phyloP scores from a whole-genome alignment of 2,113 vertebrate species.

The Scartelaos histophorus region DNA sequence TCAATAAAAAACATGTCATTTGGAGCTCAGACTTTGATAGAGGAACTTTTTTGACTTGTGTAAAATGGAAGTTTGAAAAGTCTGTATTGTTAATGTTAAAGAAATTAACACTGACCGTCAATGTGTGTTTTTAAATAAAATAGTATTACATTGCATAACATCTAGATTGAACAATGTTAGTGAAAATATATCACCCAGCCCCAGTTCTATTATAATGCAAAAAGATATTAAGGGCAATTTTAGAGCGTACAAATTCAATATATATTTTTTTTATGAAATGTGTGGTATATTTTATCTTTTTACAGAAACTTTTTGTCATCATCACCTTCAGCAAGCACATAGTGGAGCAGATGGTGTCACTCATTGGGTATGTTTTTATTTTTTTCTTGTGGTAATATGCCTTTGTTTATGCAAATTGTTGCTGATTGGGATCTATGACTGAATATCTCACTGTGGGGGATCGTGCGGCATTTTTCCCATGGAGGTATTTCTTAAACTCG shows the following conservation, averaged over 20 bases:
- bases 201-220: too few relatives aligned
- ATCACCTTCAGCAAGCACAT: slow-evolving; percentile 99
- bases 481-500: slow-evolving; percentile 23
- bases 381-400: slow-evolving; percentile 14
- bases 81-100: too few relatives aligned
- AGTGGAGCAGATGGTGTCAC: slow-evolving; percentile 98
- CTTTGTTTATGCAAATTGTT: slow-evolving; percentile 34
- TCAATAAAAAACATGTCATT: too few relatives aligned
- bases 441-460: slow-evolving; percentile 23
- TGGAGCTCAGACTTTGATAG: too few relatives aligned
- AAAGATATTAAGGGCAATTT: too few relatives aligned
- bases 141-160: too few relatives aligned
- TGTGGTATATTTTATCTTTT: slow-evolving; percentile 9
- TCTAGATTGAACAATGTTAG: too few relatives aligned
- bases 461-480: slow-evolving; percentile 12
- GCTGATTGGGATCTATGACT: slow-evolving; percentile 26
- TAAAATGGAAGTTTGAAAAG: too few relatives aligned
- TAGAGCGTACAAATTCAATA: not conserved
- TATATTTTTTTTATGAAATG: not conserved
- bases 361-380: slow-evolving; percentile 90
- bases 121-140: too few relatives aligned
- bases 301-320: slow-evolving; percentile 98
- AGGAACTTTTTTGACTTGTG: too few relatives aligned
- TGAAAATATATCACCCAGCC: too few relatives aligned
- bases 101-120: too few relatives aligned